phyloP scores from a whole-genome alignment of 2,113 vertebrate species.

The Megaleporinus macrocephalus region DNA sequence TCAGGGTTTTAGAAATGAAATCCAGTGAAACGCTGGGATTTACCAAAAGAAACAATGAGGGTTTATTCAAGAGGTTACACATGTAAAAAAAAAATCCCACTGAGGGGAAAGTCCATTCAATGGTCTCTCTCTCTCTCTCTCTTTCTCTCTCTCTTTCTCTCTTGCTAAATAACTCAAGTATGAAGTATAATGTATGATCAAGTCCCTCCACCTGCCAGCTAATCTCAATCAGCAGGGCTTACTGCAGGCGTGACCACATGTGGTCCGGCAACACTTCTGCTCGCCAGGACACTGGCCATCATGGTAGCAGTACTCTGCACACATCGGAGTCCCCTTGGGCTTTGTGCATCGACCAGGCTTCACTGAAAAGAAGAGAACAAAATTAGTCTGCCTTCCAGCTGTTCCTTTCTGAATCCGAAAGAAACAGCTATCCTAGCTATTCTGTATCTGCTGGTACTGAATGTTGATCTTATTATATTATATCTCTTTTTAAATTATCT shows the following conservation, averaged over 20 bases:
- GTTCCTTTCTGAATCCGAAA: not conserved
- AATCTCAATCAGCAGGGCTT: constrained; percentile 68
- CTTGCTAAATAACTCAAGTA: constrained; percentile 15
- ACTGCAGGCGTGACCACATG: constrained; percentile 72
- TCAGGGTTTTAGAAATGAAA: not conserved
- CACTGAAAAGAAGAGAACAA: constrained; percentile 59
- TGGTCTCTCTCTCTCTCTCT: not conserved
- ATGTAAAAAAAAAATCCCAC: not conserved
- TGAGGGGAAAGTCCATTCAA: constrained; percentile 1
- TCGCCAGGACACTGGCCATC: constrained; percentile 73
- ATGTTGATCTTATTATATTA: no score
- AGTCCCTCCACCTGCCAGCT: not conserved
- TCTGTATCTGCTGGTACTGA: no score
- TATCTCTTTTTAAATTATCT: no score
- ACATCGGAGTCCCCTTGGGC: constrained; percentile 68
- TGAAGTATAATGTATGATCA: not conserved
- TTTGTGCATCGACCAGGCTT: constrained; percentile 70
- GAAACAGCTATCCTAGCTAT: no score
- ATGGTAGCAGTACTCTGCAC: constrained; percentile 75
- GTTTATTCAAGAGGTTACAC: constrained; percentile 55
- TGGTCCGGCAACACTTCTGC: constrained; percentile 77
- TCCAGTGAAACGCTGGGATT: constrained; percentile 10
- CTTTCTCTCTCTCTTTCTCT: not conserved
- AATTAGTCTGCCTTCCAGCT: not conserved
- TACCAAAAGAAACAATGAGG: constrained; percentile 12